Evolutionary conservation across 2,797 vertebrate genomes (phyloP).

Genomic region (Melanogrammus aeglefinus): DNA sequence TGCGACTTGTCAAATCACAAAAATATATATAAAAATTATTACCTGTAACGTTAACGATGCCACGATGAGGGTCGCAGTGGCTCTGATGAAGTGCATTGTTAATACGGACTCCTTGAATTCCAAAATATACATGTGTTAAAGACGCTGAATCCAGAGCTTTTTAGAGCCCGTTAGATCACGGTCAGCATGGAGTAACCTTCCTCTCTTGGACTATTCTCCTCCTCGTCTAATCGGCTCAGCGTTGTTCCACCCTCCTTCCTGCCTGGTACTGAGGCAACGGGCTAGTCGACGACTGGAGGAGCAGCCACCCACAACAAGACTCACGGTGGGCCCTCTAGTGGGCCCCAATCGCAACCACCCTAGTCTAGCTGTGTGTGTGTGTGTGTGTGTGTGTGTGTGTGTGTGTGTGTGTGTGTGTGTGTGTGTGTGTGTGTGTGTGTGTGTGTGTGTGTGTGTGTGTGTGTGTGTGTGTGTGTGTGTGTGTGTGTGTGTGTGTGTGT

Average conservation of each 20-base stretch:
- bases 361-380: not conserved
- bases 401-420: too few species aligned
- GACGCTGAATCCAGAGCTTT: not conserved
- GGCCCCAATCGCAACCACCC: not conserved
- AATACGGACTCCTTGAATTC: not conserved
- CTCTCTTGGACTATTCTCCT: not conserved
- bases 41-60: not conserved
- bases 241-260: not conserved
- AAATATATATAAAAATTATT: not conserved
- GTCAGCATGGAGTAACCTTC: not conserved
- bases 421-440: too few species aligned
- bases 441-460: too few species aligned
- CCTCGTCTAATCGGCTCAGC: conserved; percentile 1
- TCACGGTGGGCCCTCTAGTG: not conserved
- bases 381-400: too few species aligned
- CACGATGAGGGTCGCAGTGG: not conserved
- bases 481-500: too few species aligned
- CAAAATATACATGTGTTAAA: not conserved
- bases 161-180: not conserved
- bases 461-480: too few species aligned
- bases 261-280: not conserved
- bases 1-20: too few species aligned
- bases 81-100: not conserved
- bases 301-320: not conserved
- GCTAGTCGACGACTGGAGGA: not conserved